phyloP scores from a whole-genome alignment of 2,113 vertebrate genomes.

The Acanthisitta chloris region DNA sequence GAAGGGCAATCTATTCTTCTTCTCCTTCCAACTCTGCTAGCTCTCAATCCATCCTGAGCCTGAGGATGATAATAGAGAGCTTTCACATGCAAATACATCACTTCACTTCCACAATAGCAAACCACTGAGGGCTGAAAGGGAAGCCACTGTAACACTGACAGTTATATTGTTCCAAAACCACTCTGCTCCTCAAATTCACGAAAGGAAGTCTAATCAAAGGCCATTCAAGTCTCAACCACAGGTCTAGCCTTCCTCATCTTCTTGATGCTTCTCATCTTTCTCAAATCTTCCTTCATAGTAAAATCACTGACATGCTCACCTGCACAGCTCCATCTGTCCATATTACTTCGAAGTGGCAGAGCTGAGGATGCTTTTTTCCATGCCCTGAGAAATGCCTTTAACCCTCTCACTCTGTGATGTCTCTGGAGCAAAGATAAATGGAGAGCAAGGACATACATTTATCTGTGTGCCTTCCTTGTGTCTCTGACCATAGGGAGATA shows the following conservation, averaged over 20 bases:
- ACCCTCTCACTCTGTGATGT: neutral
- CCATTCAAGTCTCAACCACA: neutral
- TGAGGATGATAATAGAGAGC: neutral
- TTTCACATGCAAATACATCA: slow-evolving; percentile 59
- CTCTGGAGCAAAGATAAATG: neutral
- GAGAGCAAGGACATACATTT: neutral
- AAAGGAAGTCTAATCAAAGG: slow-evolving; percentile 4
- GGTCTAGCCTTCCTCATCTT: neutral
- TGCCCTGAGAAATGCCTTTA: neutral
- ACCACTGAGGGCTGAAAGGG: neutral
- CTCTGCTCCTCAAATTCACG: neutral
- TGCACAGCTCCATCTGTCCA: neutral
- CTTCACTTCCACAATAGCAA: slow-evolving; percentile 40
- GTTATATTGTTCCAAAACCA: neutral
- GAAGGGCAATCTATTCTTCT: neutral
- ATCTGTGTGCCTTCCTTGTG: neutral
- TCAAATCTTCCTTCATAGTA: neutral
- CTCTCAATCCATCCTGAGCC: neutral
- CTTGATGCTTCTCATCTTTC: neutral
- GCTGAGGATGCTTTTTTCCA: neutral
- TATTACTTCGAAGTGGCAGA: neutral
- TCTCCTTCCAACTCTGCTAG: neutral
- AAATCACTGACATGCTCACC: neutral
- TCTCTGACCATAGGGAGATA: accelerated
- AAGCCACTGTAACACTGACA: neutral